phyloP scores from a whole-genome alignment of 2,113 vertebrate species.

The Corvus cornix region DNA sequence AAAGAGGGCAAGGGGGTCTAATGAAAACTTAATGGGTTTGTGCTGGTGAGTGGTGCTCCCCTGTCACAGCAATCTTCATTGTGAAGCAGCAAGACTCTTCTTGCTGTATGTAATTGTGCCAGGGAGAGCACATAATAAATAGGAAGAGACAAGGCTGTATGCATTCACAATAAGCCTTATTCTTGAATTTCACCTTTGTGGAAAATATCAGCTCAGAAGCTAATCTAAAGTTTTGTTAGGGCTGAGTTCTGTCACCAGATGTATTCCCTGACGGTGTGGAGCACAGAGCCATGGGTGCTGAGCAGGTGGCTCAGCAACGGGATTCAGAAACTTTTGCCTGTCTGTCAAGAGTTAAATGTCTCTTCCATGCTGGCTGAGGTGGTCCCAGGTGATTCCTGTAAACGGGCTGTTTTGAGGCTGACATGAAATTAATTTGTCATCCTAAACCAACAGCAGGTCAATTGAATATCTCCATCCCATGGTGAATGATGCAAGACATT shows the following conservation, averaged over 20 bases:
- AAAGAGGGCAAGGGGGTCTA: conserved; percentile 51
- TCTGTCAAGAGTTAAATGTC: conserved; percentile 16
- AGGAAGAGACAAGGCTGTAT: conserved; percentile 5
- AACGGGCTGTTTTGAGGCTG: not conserved
- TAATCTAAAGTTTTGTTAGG: not conserved
- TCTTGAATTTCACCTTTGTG: not conserved
- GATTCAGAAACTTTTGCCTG: not conserved
- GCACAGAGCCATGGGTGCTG: not conserved
- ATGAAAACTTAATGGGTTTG: conserved; percentile 55
- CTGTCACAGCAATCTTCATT: conserved; percentile 12
- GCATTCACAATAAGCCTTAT: not conserved
- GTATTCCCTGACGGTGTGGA: not conserved
- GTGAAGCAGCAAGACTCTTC: conserved; percentile 28
- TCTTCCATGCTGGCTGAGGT: not conserved
- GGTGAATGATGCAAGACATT: conserved; percentile 48
- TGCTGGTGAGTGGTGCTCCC: conserved; percentile 1
- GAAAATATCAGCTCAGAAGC: not conserved
- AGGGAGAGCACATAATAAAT: not conserved
- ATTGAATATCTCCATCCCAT: conserved; percentile 42
- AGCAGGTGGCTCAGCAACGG: not conserved
- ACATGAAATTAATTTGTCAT: conserved; percentile 60
- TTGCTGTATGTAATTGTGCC: not conserved
- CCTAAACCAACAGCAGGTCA: conserved; percentile 46
- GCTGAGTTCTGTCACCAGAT: not conserved
- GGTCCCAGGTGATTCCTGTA: not conserved